A percentile compares a stretch with the other conserved stretches of the same genome.
phyloP scores from a whole-genome alignment of 2,113 vertebrate genomes.

The Malurus melanocephalus region DNA sequence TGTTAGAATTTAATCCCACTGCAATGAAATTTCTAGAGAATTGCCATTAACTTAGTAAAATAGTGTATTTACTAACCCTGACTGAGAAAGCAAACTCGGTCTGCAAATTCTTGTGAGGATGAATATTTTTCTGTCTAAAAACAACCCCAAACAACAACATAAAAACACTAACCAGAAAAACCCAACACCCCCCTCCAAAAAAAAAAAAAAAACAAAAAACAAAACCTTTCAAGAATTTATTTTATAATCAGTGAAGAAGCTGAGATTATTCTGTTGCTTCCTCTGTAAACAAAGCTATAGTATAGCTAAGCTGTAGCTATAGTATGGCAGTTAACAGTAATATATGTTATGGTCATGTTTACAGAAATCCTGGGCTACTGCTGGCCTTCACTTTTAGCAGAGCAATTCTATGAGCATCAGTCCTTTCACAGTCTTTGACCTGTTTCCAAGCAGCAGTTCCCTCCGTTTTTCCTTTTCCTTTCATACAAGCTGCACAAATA shows the following conservation, averaged over 20 bases:
- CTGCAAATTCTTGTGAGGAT: neutral
- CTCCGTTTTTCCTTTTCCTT: conserved; percentile 6
- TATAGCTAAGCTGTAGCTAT: neutral
- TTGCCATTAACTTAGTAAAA: neutral
- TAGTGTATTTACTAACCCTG: neutral
- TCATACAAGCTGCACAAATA: neutral
- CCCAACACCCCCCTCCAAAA: neutral
- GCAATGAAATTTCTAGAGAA: neutral
- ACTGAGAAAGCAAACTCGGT: neutral
- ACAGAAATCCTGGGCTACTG: neutral
- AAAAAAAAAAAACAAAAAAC: neutral
- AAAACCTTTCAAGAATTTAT: neutral
- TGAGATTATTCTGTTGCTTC: neutral
- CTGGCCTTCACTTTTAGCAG: neutral
- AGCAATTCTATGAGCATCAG: neutral
- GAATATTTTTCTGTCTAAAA: neutral
- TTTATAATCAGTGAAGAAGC: neutral
- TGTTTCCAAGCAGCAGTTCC: neutral
- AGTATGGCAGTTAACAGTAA: neutral
- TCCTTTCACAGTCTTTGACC: neutral
- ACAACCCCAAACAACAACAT: neutral
- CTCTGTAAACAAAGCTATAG: neutral
- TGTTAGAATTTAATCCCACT: neutral
- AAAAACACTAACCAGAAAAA: neutral
- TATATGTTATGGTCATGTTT: neutral